These are phyloP conservation scores for Oxygymnocypris stewartii DNA, from an alignment of 2,113 vertebrate species.

Conservation along the genomic window DNA sequence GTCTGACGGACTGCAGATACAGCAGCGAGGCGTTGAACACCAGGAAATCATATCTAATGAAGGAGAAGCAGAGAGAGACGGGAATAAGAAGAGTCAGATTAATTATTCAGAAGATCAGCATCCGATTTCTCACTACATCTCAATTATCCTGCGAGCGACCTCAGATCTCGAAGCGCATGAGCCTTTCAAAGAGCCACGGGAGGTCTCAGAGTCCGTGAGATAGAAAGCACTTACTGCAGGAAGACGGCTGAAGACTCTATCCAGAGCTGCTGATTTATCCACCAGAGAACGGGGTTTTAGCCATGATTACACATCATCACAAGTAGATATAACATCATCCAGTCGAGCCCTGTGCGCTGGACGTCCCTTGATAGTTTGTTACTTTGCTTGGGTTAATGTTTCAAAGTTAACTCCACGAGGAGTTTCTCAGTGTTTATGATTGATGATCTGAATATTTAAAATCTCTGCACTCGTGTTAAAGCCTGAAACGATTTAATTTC, in stretches of 20 bases:
- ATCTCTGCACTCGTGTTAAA: background rate
- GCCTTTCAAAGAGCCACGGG: constrained; percentile 55
- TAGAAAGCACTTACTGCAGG: constrained; percentile 57
- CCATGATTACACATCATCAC: constrained; percentile 50
- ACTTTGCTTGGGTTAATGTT: background rate
- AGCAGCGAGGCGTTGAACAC: constrained; percentile 79
- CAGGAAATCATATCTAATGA: constrained; percentile 79
- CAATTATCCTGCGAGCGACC: constrained; percentile 46
- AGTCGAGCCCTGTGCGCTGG: background rate
- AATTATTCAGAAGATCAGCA: constrained; percentile 62
- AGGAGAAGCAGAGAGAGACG: background rate
- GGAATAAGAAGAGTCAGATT: too few relatives aligned
- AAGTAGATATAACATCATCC: background rate
- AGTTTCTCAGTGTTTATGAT: background rate
- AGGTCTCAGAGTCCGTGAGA: constrained; percentile 49
- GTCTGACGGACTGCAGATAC: constrained; percentile 74
- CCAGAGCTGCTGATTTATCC: constrained; percentile 69
- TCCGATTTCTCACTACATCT: constrained; percentile 58
- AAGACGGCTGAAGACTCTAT: constrained; percentile 52
- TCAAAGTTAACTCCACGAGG: background rate
- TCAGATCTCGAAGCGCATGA: constrained; percentile 28
- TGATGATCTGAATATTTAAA: background rate
- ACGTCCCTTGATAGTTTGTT: background rate
- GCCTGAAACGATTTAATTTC: too few relatives aligned
- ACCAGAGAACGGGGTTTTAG: constrained; percentile 61